Evolutionary conservation across 2,113 vertebrate genomes (phyloP).

Genomic region (Tonatia bakeri): DNA sequence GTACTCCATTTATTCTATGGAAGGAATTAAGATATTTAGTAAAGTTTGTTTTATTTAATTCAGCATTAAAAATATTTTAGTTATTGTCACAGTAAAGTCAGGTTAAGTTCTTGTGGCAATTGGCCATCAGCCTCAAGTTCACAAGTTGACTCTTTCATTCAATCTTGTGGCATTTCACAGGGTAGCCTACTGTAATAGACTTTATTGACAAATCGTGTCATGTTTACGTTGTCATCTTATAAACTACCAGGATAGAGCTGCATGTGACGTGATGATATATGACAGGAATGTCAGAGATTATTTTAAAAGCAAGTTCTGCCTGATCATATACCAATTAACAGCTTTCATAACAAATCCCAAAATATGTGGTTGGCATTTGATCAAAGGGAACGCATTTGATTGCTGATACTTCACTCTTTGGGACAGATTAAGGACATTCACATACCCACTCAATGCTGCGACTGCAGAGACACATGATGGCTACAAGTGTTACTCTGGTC

Average conservation of each 20-base stretch:
- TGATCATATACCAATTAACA: slow-evolving; percentile 76
- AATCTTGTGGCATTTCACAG: slow-evolving; percentile 27
- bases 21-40: not conserved
- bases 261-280: slow-evolving; percentile 72
- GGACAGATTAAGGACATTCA: not conserved
- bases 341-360: slow-evolving; percentile 62
- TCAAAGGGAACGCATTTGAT: slow-evolving; percentile 48
- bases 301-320: slow-evolving; percentile 75
- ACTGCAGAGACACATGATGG: not conserved
- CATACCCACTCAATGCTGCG: not conserved
- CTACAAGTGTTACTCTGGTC: not conserved
- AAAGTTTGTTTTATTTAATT: not conserved
- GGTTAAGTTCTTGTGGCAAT: not conserved
- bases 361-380: slow-evolving; percentile 56
- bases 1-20: not conserved
- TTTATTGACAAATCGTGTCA: slow-evolving; percentile 71
- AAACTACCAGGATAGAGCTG: slow-evolving; percentile 66
- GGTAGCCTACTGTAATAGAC: not conserved
- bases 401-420: slow-evolving; percentile 37
- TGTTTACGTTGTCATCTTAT: slow-evolving; percentile 68
- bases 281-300: slow-evolving; percentile 80
- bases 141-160: not conserved
- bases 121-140: not conserved
- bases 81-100: not conserved
- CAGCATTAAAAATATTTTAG: not conserved